phyloP scores from a whole-genome alignment of 1,140 invertebrate species.

The roundworm (Caenorhabditis elegans) region DNA sequence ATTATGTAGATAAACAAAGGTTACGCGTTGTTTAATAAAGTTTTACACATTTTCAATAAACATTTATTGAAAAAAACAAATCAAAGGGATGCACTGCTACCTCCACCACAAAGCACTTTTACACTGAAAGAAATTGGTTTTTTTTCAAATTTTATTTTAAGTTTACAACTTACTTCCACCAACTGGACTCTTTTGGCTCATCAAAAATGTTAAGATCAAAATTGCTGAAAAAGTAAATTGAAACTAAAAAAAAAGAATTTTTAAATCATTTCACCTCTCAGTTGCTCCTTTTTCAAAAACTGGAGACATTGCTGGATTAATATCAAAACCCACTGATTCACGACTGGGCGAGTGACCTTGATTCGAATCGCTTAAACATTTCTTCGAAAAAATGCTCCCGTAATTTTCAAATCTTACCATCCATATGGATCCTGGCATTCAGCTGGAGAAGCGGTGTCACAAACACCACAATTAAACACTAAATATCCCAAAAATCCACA shows the following conservation, averaged over 20 bases:
- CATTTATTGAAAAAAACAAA: background rate
- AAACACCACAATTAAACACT: background rate
- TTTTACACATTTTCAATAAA: too few relatives aligned
- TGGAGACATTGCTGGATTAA: slow-evolving; percentile 13
- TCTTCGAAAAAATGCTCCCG: background rate
- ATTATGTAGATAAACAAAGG: slow-evolving; percentile 6
- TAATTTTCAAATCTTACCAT: background rate
- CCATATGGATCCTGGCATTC: background rate
- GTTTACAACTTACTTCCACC: background rate
- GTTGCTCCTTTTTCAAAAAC: slow-evolving; percentile 2
- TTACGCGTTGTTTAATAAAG: background rate
- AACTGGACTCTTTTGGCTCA: background rate
- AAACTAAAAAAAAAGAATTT: background rate
- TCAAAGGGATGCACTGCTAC: background rate
- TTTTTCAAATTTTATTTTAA: background rate
- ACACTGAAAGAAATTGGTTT: too few relatives aligned
- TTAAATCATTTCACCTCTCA: background rate
- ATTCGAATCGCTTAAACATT: background rate
- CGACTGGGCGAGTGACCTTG: background rate
- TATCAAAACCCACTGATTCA: slow-evolving; percentile 1
- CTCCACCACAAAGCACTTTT: background rate
- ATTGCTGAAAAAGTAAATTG: background rate
- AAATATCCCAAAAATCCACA: background rate
- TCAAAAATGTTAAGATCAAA: background rate
- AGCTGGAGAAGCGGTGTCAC: background rate